Evolutionary conservation across 2,113 vertebrate genomes (phyloP), one percentile per base, ranked within the genome.

Genomic region (Gadus macrocephalus): DNA sequence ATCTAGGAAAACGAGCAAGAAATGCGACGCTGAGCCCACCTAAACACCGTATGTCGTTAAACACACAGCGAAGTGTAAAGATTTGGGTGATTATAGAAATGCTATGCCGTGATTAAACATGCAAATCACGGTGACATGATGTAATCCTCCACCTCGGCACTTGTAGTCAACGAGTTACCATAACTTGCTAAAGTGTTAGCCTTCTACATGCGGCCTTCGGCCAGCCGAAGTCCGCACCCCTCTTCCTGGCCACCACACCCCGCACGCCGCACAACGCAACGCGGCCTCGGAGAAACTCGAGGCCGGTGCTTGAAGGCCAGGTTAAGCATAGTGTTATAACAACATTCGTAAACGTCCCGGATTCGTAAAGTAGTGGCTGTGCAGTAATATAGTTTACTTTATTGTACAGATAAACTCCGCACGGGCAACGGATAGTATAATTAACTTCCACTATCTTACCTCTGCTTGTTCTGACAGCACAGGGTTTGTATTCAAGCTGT

Each of bases 381-480:
- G 64, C 74, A 67, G 67, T 72, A 67, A 53, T 62, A 60, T 66
- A 68, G 42, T 71, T 69, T 65, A 2, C 60, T 55, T 59, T 74
- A 74, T 70, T 71, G 76, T 35, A 49, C 31, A 64, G 5, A 22
- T 72, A 66, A 53, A 49, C 38, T 69, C 69, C 74, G 77, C 68
- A 78, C 70, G 61, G 68, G 20, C 67, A 62, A 63, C 49, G 69
- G 67, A 70, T 69, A 76, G 72, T 81, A 72, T 82, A 75, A 75
- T 71, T 71, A 80, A 83, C 78, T 75, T 79, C 81, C 79, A 83
- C 89, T 90, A 90, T 90, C 92, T 92, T 93, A 93, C 92, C 92
- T 92, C 88, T 81, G 83, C 86, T 92, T 87, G 86, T 80, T 91
- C 77, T 92, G 90, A 93, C 91, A 93, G 90, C 87, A 88, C 87